Evolutionary conservation across 2,888 invertebrate genomes (phyloP), one percentile per base, ranked within the genome.

Genomic region (Zygothrica quintamaculata): DNA sequence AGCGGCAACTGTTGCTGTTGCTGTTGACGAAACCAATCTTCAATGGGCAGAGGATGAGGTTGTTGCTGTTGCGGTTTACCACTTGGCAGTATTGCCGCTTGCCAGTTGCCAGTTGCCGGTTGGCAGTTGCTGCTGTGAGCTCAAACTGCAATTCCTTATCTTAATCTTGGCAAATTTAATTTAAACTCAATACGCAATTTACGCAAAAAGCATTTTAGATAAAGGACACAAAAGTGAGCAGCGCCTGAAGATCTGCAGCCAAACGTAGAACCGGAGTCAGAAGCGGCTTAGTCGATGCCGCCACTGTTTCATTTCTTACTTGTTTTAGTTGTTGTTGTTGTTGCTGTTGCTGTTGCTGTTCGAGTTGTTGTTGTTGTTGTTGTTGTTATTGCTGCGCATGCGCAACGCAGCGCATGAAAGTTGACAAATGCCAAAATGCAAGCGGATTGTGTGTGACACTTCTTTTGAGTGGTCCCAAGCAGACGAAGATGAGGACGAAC

Each of bases 121-220:
- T 36, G 58, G 58, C 51, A 22, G 44, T 11, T 31, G 60, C 33
- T 52, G 40, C 44, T 48, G 39, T 26, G 40, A 48, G 61, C 44
- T 53, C 50, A 60, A 66, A 64, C 78, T 87, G 84, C 80, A 77
- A 64, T 77, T 77, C 65, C 80, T 88, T 85, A 85, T 85, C 88
- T 85, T 85, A 85, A 85, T 88, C 88, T 84, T 69, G 73, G 87
- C 84, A 86, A 88, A 88, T 85, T 85, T 77, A 85, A 85, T 86
- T 85, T 85, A 86, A 85, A 77, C 84, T 84, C 84, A 84, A 84
- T 88, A 88, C 84, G 80, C 84, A 88, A 88, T 85, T 85, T 88
- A 85, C 84, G 88, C 87, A 86, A 81, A 86, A 87, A 84, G 78
- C 84, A 87, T 85, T 85, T 85, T 87, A 85, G 88, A 87, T 85